Evolutionary conservation across 2,888 invertebrate species (phyloP), one percentile per base, ranked within the genome.

Genomic region (Stenodera caucasica): DNA sequence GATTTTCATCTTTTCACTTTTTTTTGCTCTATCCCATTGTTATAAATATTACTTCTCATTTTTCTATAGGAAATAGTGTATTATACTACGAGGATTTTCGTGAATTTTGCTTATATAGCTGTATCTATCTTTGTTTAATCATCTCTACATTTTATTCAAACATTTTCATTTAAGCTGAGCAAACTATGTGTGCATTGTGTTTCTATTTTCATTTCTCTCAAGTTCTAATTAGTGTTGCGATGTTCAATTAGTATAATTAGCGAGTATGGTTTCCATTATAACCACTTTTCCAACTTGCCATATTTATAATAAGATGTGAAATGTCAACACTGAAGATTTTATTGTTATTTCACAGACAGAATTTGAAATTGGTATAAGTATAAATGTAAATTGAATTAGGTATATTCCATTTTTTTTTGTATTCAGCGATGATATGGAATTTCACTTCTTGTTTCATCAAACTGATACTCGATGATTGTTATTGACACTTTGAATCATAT

Each of bases 171-270:
- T 14, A 6, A 7, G 14, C 11, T 14, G 33, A 32, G 6, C 26
- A 5, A 26, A 26, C 26, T 26, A 3, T 3, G 26, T 26, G 2
- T 11, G 5, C 7, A 14, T 35, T 9, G 35, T 35, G 4, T 35
- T 35, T 3, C 14, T 15, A 15, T 45, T 45, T 45, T 18, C 45
- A 45, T 45, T 21, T 18, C 18, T 1, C 9, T 3, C 9, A 45
- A 45, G 21, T 11, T 40, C 40, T 14, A 40, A 40, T 45, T 45
- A 45, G 21, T 45, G 45, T 45, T 45, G 8, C 21, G 45, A 45
- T 18, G 45, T 21, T 45, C 45, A 45, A 45, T 45, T 45, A 45
- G 21, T 21, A 45, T 45, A 45, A 45, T 45, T 18, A 21, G 11
- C 4, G 21, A 45, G 45, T 18, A 21, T 45, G 45, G 45, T 21